Percentiles rank a stretch among this genome's conserved stretches.
These are phyloP conservation scores for Labeo rohita DNA, from an alignment of 2,113 vertebrate genomes.

Conservation along the genomic window DNA sequence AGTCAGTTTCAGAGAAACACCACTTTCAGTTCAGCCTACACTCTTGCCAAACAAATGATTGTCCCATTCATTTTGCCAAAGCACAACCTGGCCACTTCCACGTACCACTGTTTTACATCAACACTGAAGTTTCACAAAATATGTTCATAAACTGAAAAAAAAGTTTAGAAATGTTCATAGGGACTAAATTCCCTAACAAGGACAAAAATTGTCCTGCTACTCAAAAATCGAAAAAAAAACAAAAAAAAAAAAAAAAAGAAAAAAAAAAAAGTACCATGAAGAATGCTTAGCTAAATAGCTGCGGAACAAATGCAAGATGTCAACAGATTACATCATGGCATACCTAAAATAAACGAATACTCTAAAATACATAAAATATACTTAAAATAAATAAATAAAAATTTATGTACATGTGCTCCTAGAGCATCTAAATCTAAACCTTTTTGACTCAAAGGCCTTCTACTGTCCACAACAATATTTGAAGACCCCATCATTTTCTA, in stretches of 20 bases:
- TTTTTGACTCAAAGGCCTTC: not conserved
- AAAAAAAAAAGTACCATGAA: not conserved
- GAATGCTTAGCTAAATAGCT: not conserved
- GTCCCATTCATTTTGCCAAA: not conserved
- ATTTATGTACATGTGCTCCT: not conserved
- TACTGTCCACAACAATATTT: not conserved
- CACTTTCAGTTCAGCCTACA: slow-evolving; percentile 91
- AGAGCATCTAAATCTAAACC: not conserved
- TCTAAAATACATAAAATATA: not conserved
- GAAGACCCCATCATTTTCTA: not conserved
- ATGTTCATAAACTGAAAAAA: not conserved
- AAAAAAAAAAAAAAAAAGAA: not conserved
- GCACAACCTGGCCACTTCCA: not conserved
- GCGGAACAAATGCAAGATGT: not conserved
- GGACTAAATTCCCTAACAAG: not conserved
- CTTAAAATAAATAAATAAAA: not conserved
- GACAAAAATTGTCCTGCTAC: not conserved
- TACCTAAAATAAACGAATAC: not conserved
- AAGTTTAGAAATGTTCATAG: not conserved
- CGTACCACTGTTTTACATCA: not conserved
- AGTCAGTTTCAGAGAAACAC: slow-evolving; percentile 98
- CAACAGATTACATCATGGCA: not conserved
- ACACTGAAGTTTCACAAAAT: not conserved
- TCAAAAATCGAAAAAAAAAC: not conserved
- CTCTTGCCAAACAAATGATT: slow-evolving; percentile 33